phyloP scores from a whole-genome alignment of 2,113 vertebrate genomes.

The Poecilia latipinna region DNA sequence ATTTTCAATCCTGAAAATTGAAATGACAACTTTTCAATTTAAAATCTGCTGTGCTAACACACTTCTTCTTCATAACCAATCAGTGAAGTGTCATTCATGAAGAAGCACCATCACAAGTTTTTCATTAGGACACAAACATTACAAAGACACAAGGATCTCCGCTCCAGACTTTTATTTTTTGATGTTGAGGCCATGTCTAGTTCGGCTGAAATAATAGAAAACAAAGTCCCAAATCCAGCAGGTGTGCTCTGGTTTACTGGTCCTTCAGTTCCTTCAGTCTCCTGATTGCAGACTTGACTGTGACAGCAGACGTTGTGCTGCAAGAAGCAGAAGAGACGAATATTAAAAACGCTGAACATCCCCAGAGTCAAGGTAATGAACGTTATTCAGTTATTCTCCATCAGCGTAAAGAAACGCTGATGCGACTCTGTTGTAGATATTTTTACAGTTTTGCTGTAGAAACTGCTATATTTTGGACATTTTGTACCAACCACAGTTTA shows the following conservation, averaged over 20 bases:
- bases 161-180: slow-evolving; percentile 74
- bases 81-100: neutral
- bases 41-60: neutral
- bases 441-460: too few species aligned
- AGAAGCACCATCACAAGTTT: neutral
- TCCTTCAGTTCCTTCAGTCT: slow-evolving; percentile 98
- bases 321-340: slow-evolving; percentile 18
- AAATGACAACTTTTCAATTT: neutral
- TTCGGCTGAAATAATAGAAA: slow-evolving; percentile 64
- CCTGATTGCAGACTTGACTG: slow-evolving; percentile 98
- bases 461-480: neutral
- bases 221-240: slow-evolving; percentile 70
- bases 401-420: neutral
- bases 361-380: neutral
- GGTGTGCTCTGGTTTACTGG: slow-evolving; percentile 83
- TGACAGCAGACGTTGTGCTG: slow-evolving; percentile 98
- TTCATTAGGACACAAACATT: neutral
- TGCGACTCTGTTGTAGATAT: too few species aligned
- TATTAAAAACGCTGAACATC: neutral
- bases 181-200: slow-evolving; percentile 62
- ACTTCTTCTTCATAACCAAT: neutral
- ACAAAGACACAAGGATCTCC: slow-evolving; percentile 53
- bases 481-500: neutral
- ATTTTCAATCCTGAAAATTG: neutral
- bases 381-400: neutral